Base-by-base conservation (phyloP, 2,888 invertebrate species). In the Nezara viridula region DNA sequence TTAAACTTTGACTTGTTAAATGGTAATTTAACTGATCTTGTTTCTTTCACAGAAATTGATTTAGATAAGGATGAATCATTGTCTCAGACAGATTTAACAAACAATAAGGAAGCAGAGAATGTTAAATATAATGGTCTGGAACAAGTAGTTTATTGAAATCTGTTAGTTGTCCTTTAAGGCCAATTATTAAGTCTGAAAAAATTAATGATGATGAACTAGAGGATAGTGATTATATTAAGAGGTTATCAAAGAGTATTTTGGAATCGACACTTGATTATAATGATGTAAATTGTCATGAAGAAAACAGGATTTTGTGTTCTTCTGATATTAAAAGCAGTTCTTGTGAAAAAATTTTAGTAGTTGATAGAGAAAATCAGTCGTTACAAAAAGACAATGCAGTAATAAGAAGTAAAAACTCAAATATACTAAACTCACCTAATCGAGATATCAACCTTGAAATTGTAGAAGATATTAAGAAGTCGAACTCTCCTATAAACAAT, bases 31-130 rank as follows among this genome's bases (percentile, higher is more conserved):
- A 52, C 24, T 55, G 40, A 86, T 40, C 12, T 86, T 21, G 50
- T 86, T 86, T 37, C 50, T 55, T 14, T 52, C 7, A 52, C 86
- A 5, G 50, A 86, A 52, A 52, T 86, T 32, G 86, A 86, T 37
- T 37, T 86, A 86, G 52, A 86, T 49, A 85, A 32, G 19, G 85
- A 85, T 86, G 86, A 86, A 77, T 77, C 40, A 21, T 73, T 40
- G n/a, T n/a, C 55, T 55, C 12, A 27, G 10, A 27, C 55, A 27
- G 10, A n/a, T 55, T 27, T 12, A 27, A 60, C 16, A 4, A 44
- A 40, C 40, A 77, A 24, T 77, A 77, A 77, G 77, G 77, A 77
- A 77, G 40, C 40, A 77, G 40, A 77, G 77, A 73, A 73, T 55
- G 9, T n/a, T 55, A 55, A 55, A n/a, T 55, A n/a, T 9, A 55